Evolutionary conservation across 1,140 invertebrate genomes (phyloP).

Genomic region (Myzus persicae): DNA sequence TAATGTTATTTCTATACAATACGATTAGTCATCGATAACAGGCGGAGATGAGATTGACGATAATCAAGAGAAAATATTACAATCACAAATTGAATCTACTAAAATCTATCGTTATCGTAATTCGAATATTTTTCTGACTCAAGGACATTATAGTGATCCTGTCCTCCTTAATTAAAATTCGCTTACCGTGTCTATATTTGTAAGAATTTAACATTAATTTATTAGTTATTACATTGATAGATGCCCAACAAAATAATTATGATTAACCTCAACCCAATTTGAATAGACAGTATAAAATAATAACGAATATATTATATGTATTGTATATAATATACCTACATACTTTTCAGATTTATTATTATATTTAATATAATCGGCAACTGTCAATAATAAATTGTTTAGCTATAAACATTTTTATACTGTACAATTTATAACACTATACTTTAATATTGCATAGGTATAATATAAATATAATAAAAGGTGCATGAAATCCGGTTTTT

Average conservation of each 20-base stretch:
- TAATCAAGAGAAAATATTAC: not conserved
- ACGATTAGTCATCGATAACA: not conserved
- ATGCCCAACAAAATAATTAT: constrained; percentile 3
- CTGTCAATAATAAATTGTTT: not conserved
- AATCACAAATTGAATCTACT: not conserved
- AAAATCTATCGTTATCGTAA: not conserved
- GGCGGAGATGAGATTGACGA: not conserved
- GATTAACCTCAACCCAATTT: constrained; percentile 44
- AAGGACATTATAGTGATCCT: constrained; percentile 17
- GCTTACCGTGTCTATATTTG: not conserved
- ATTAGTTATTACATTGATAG: constrained; percentile 21
- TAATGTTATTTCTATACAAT: not conserved
- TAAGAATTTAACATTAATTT: not conserved
- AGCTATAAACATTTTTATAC: not conserved
- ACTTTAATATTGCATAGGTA: not conserved
- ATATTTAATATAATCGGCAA: not conserved
- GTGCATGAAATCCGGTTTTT: not conserved
- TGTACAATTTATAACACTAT: not conserved
- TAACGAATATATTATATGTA: not conserved
- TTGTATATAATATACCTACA: not conserved
- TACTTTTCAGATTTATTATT: not conserved
- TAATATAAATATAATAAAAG: not conserved
- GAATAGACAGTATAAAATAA: not conserved
- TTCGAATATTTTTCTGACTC: not conserved
- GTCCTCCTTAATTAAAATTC: constrained; percentile 20